These are phyloP conservation scores for Diplazon laetatorius DNA, from an alignment of 2,888 invertebrate species.

Conservation along the genomic window DNA sequence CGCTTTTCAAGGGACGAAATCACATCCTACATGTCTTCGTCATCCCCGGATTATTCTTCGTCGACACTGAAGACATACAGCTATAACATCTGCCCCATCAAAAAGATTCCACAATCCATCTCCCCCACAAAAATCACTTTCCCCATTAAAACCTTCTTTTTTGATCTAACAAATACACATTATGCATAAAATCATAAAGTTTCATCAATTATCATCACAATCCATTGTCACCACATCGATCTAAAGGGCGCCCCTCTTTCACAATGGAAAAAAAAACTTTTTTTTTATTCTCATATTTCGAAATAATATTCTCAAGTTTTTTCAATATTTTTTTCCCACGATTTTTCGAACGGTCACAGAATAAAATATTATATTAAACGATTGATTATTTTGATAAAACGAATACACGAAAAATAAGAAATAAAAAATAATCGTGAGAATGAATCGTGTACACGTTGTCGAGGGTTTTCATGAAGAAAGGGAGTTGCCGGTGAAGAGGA, in stretches of 20 bases:
- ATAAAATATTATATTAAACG: background rate
- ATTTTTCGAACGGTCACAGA: background rate
- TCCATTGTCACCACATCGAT: no score
- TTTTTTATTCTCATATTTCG: no score
- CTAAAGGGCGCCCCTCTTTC: no score
- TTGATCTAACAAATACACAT: no score
- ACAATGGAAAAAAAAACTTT: no score
- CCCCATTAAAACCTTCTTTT: no score
- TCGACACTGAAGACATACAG: constrained; percentile 31
- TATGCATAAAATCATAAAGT: no score
- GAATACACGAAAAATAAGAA: no score
- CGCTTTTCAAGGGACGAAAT: constrained; percentile 46
- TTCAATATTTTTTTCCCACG: no score
- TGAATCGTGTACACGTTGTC: background rate
- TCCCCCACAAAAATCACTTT: background rate
- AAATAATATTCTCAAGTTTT: background rate
- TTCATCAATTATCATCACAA: no score
- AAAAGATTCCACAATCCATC: background rate
- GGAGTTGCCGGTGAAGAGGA: constrained; percentile 53
- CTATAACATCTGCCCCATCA: background rate
- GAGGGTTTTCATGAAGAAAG: constrained; percentile 46
- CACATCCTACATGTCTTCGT: constrained; percentile 23
- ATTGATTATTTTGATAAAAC: no score
- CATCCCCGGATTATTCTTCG: constrained; percentile 6
- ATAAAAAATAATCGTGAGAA: no score